phyloP scores from a whole-genome alignment of 1,140 invertebrate species.

The Coptotermes formosanus region DNA sequence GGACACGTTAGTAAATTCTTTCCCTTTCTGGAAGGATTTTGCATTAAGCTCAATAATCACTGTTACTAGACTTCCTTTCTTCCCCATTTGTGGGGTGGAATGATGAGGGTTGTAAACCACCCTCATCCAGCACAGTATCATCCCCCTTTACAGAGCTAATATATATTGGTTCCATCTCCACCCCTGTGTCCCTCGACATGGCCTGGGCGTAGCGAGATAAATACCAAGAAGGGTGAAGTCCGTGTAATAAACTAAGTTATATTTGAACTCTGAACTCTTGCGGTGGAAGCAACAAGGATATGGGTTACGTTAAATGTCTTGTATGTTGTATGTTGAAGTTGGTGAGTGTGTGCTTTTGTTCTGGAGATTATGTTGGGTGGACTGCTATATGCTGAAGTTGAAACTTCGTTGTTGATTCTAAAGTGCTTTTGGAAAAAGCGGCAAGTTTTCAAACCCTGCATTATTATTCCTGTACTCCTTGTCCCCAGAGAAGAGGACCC shows the following conservation, averaged over 20 bases:
- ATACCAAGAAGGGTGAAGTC: conserved; percentile 4
- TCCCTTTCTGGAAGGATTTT: neutral
- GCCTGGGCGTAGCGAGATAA: conserved; percentile 12
- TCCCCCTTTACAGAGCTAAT: conserved; percentile 8
- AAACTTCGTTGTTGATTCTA: neutral
- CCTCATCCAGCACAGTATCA: neutral
- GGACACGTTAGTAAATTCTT: neutral
- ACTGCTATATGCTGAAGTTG: neutral
- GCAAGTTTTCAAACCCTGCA: no score
- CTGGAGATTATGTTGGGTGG: neutral
- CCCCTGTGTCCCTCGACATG: neutral
- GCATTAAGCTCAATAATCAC: neutral
- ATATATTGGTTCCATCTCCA: neutral
- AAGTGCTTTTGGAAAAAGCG: no score
- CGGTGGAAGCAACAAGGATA: neutral
- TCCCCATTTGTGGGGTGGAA: conserved; percentile 3
- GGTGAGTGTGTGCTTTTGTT: neutral
- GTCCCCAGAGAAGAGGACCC: no score
- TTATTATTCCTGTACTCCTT: no score
- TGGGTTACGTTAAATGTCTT: neutral
- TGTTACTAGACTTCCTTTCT: conserved; percentile 7
- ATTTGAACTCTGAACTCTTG: conserved; percentile 13
- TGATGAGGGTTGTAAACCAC: conserved; percentile 8
- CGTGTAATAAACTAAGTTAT: neutral
- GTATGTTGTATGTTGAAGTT: neutral